phyloP scores from a whole-genome alignment of 2,113 vertebrate genomes.

The Raja brachyura region DNA sequence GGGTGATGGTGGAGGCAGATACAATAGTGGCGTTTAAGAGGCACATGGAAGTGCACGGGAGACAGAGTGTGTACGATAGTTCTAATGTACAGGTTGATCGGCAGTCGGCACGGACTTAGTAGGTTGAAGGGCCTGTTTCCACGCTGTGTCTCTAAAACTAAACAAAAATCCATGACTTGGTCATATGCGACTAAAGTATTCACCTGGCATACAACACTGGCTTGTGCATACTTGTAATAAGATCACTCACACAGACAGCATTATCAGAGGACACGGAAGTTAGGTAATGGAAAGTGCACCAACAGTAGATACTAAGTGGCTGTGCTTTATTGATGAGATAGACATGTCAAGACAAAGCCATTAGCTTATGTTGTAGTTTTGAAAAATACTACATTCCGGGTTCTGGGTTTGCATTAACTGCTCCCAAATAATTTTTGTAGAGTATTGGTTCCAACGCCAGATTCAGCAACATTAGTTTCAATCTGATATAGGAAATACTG shows the following conservation, averaged over 20 bases:
- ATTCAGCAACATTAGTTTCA: constrained; percentile 48
- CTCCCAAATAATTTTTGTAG: background rate
- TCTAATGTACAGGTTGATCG: too few relatives aligned
- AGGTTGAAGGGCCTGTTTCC: too few relatives aligned
- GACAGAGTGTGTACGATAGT: too few relatives aligned
- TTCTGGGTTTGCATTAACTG: background rate
- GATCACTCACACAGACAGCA: too few relatives aligned
- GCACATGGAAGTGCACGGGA: too few relatives aligned
- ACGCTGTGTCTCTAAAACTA: too few relatives aligned
- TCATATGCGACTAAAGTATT: too few relatives aligned
- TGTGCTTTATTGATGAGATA: constrained; percentile 16
- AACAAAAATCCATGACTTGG: too few relatives aligned
- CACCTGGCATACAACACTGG: background rate
- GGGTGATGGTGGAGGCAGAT: too few relatives aligned
- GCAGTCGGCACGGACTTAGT: too few relatives aligned
- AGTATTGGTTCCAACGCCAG: background rate
- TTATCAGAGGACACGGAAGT: too few relatives aligned
- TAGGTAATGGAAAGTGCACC: background rate
- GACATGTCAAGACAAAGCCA: constrained; percentile 13
- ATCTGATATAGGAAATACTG: constrained; percentile 51
- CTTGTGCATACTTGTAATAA: background rate
- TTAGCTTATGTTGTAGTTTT: background rate
- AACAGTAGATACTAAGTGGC: background rate
- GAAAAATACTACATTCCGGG: constrained; percentile 22
- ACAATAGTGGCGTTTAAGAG: too few relatives aligned